Conservation (phyloP, 2,113 vertebrate genomes). For the Microtus montanus region DNA sequence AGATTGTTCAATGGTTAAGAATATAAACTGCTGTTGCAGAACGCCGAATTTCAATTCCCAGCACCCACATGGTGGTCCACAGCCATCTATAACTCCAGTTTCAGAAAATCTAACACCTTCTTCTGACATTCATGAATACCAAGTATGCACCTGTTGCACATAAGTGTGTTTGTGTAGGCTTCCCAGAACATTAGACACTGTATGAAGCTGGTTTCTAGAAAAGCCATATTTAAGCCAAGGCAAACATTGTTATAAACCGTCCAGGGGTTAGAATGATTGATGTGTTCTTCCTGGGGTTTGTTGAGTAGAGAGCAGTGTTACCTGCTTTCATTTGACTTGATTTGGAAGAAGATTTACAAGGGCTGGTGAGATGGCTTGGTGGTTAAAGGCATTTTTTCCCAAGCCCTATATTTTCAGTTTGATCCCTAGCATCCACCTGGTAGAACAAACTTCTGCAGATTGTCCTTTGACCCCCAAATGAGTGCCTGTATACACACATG, state of each 20-base stretch:
- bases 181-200: neutral
- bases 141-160: neutral
- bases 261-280: neutral
- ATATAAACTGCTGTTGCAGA: neutral
- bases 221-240: neutral
- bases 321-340: slow-evolving; percentile 9
- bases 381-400: neutral
- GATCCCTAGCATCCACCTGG: neutral
- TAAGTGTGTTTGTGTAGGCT: neutral
- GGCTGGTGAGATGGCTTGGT: neutral
- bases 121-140: neutral
- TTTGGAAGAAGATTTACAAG: slow-evolving; percentile 5
- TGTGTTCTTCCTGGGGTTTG: slow-evolving; percentile 1
- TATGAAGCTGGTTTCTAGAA: neutral
- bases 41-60: neutral
- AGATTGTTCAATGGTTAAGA: neutral
- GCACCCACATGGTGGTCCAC: neutral
- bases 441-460: neutral
- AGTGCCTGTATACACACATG: neutral
- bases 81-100: neutral
- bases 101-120: neutral
- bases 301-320: neutral
- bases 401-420: neutral
- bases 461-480: neutral
- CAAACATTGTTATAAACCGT: neutral